phyloP scores from a whole-genome alignment of 1,140 invertebrate species.

The Microplitis demolitor region DNA sequence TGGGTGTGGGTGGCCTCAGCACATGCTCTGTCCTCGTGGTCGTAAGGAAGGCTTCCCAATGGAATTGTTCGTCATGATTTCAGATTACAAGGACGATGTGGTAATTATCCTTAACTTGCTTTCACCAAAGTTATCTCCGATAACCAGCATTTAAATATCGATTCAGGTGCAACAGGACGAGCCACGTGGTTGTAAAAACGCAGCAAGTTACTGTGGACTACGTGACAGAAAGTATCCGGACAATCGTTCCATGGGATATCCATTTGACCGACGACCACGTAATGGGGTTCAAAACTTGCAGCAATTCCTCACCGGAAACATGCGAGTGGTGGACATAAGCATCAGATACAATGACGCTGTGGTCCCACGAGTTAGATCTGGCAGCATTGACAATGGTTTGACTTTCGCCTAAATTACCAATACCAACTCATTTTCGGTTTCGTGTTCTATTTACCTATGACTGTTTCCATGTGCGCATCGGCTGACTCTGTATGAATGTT shows the following conservation, averaged over 20 bases:
- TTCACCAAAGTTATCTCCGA: neutral
- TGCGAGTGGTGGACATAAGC: conserved; percentile 46
- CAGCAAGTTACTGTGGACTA: conserved; percentile 72
- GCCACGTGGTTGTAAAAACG: conserved; percentile 64
- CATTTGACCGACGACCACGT: conserved; percentile 66
- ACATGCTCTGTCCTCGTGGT: conserved; percentile 82
- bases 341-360: conserved; percentile 28
- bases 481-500: no score
- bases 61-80: conserved; percentile 81
- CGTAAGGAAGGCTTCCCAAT: conserved; percentile 69
- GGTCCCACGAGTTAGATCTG: conserved; percentile 12
- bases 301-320: conserved; percentile 55
- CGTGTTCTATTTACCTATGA: no score
- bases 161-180: conserved; percentile 64
- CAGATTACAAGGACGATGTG: conserved; percentile 73
- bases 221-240: conserved; percentile 72
- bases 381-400: conserved; percentile 17
- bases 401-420: conserved; percentile 12
- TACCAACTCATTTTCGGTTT: neutral
- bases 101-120: conserved; percentile 53
- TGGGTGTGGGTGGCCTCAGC: conserved; percentile 87
- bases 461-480: no score
- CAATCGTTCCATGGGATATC: conserved; percentile 71
- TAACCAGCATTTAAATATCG: neutral
- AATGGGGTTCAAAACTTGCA: conserved; percentile 43